phyloP scores from a whole-genome alignment of 2,113 vertebrate species.

The Microcebus lehilahytsara region DNA sequence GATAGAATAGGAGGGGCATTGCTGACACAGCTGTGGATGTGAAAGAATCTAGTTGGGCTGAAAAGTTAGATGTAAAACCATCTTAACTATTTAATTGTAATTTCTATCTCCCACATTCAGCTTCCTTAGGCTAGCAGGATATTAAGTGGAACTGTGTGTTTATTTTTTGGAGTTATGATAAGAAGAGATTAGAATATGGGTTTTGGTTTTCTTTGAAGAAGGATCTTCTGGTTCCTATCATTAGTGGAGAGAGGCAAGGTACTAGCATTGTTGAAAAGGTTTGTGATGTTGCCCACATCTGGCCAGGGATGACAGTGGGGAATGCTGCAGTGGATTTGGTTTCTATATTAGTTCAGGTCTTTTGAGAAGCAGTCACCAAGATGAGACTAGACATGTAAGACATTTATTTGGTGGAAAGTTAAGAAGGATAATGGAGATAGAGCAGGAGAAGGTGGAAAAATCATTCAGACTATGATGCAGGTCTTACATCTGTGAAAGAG shows the following conservation, averaged over 20 bases:
- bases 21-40: not conserved
- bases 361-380: not conserved
- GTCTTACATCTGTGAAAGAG: not conserved
- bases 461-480: not conserved
- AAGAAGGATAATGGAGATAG: not conserved
- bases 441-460: not conserved
- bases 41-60: not conserved
- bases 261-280: not conserved
- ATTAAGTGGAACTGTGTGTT: not conserved
- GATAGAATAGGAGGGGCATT: not conserved
- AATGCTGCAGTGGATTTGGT: not conserved
- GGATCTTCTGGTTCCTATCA: not conserved
- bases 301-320: not conserved
- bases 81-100: not conserved
- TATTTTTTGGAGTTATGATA: not conserved
- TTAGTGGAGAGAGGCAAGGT: not conserved
- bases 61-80: constrained; percentile 6
- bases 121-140: not conserved
- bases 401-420: not conserved
- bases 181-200: not conserved
- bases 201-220: not conserved
- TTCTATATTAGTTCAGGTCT: not conserved
- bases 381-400: not conserved
- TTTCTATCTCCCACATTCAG: not conserved
- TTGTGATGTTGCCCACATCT: not conserved